Base-by-base conservation (phyloP, 2,888 invertebrate species). In the Seira ritae region DNA sequence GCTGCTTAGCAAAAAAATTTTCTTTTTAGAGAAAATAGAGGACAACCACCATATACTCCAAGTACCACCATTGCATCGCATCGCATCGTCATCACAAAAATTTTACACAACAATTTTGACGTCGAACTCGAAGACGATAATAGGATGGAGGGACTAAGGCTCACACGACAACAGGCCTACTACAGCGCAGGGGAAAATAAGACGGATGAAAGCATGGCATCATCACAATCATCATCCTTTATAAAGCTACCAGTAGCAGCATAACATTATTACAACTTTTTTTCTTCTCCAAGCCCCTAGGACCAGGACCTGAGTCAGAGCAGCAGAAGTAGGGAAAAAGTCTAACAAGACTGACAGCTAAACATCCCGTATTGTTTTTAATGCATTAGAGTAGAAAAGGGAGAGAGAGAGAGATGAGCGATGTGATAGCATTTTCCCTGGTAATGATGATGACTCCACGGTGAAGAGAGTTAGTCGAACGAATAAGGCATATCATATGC, bases 321-420 rank as follows among this genome's bases (percentile, higher is more conserved):
- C 6, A 50, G 50, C 1, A 50, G 50, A n/a, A 50, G 15, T 50
- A 50, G 50, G 50, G 6, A 50, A 50, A 50, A 50, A 50, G 17
- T 50, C 50, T 50, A 50, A 50, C 50, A 50, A 50, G 50, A 50
- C 50, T 50, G 50, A 50, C 50, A 50, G 50, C 50, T 50, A 50
- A 50, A 50, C 50, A 50, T 50, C 50, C 50, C 50, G 50, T 50
- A 50, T 50, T 50, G 50, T 50, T 50, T 50, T 50, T 50, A 50
- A 50, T 50, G 50, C 50, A 50, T 50, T 50, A 50, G 42, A 42
- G 42, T n/a, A n/a, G n/a, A n/a, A n/a, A n/a, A n/a, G 8, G 31
- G 8, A 8, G 50, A 50, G 50, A 50, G 12, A 31, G 12, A 50
- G 50, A 50, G 50, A 50, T 50, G 50, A 50, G 50, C 50, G 50